A percentile compares a stretch with the other conserved stretches of the same genome.
These are phyloP conservation scores for Hydra vulgaris DNA, from an alignment of 30 jellyfish, hydroid and myxozoan genomes.

Conservation along the genomic window DNA sequence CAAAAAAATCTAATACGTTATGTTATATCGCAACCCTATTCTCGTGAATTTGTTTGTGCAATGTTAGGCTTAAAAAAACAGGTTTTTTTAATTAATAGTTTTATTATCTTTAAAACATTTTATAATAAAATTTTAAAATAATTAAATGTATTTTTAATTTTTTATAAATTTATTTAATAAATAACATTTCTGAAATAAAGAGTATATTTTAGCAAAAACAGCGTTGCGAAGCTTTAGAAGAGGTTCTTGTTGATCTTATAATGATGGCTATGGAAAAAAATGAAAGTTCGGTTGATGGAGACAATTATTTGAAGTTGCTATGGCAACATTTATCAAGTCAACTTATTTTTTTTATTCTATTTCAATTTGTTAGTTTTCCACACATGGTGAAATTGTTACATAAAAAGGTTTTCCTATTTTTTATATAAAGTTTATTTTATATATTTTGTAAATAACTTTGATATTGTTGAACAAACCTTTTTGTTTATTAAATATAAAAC, in stretches of 20 bases:
- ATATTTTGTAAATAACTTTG: too few species aligned
- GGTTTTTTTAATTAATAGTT: slow-evolving; percentile 39
- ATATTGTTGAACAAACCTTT: too few species aligned
- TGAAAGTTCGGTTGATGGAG: slow-evolving; percentile 63
- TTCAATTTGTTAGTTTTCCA: slow-evolving; percentile 93
- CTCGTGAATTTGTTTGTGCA: slow-evolving; percentile 85
- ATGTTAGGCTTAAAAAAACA: slow-evolving; percentile 92
- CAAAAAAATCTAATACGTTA: slow-evolving; percentile 72
- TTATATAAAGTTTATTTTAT: background rate
- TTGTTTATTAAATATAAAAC: too few species aligned
- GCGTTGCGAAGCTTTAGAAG: slow-evolving; percentile 94
- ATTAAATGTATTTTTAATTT: too few species aligned
- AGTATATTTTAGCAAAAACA: slow-evolving; percentile 44
- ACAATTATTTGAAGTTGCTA: slow-evolving; percentile 61
- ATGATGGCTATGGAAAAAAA: slow-evolving; percentile 90
- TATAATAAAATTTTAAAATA: too few species aligned
- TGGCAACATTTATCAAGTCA: slow-evolving; percentile 99
- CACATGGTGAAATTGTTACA: slow-evolving; percentile 83
- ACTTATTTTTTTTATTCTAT: slow-evolving; percentile 78
- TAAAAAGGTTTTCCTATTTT: slow-evolving; percentile 46
- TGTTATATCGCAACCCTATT: slow-evolving; percentile 88
- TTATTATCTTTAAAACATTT: too few species aligned
- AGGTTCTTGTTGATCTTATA: slow-evolving; percentile 74
- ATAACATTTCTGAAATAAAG: too few species aligned
- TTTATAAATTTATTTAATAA: background rate